These are phyloP conservation scores for Scatophagus argus DNA, from an alignment of 2,113 vertebrate genomes.

Conservation along the genomic window DNA sequence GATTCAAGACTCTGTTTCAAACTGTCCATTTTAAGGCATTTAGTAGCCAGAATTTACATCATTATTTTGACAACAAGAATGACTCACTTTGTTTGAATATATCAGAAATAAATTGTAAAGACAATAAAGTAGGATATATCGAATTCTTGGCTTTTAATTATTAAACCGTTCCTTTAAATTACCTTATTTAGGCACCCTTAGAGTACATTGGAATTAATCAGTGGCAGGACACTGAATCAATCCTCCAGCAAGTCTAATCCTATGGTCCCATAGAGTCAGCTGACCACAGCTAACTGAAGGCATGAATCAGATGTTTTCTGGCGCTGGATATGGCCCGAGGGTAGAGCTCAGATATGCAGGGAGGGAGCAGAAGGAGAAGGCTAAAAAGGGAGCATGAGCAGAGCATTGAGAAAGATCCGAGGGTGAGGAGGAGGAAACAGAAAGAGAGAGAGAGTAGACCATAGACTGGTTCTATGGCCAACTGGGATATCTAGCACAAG, in stretches of 20 bases:
- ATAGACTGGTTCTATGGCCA: slow-evolving; percentile 36
- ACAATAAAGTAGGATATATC: background rate
- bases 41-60: background rate
- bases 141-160: slow-evolving; percentile 1
- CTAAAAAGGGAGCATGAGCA: slow-evolving; percentile 35
- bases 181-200: slow-evolving; percentile 12
- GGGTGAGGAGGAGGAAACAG: slow-evolving; percentile 19
- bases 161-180: slow-evolving; percentile 9
- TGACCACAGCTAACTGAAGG: slow-evolving; percentile 24
- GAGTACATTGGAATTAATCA: slow-evolving; percentile 20
- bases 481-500: slow-evolving; percentile 70
- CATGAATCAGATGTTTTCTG: slow-evolving; percentile 74
- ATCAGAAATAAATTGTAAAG: background rate
- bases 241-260: slow-evolving; percentile 9
- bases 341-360: slow-evolving; percentile 60
- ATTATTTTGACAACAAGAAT: slow-evolving; percentile 17
- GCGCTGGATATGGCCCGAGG: slow-evolving; percentile 54
- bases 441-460: slow-evolving; percentile 15
- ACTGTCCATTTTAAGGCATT: slow-evolving; percentile 26
- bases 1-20: slow-evolving; percentile 1
- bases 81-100: background rate
- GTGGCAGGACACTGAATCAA: slow-evolving; percentile 37
- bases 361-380: slow-evolving; percentile 40
- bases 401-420: slow-evolving; percentile 14
- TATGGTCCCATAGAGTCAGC: slow-evolving; percentile 27